A percentile compares a stretch with the other conserved stretches of the same genome.
Conservation (phyloP, 2,888 invertebrate genomes). For the Orthonevra nobilis region DNA sequence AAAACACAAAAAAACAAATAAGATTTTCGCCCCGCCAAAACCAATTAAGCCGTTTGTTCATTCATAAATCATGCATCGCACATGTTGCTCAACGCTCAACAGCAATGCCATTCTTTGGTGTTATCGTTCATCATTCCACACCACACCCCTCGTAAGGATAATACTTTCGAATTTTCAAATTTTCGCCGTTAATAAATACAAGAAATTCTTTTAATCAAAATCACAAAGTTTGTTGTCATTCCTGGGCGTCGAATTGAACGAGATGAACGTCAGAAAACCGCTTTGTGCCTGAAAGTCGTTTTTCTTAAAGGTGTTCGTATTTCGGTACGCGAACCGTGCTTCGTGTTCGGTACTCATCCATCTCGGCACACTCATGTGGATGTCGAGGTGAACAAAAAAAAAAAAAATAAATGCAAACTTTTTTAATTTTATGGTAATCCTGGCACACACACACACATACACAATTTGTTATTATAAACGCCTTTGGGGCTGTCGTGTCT, state of each 20-base stretch:
- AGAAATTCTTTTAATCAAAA: slow-evolving; percentile 67
- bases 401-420: slow-evolving; percentile 38
- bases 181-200: slow-evolving; percentile 56
- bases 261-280: too few relatives aligned
- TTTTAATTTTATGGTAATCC: slow-evolving; percentile 71
- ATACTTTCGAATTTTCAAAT: too few relatives aligned
- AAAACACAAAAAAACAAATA: too few relatives aligned
- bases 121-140: background rate
- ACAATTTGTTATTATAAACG: background rate
- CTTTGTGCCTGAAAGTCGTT: slow-evolving; percentile 23
- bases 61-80: slow-evolving; percentile 67
- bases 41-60: slow-evolving; percentile 64
- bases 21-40: slow-evolving; percentile 25
- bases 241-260: slow-evolving; percentile 9
- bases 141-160: background rate
- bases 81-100: slow-evolving; percentile 44
- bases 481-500: slow-evolving; percentile 1
- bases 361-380: slow-evolving; percentile 3
- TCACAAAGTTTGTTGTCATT: slow-evolving; percentile 62
- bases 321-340: background rate
- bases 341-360: too few relatives aligned
- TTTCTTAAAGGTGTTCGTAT: slow-evolving; percentile 33
- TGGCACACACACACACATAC: slow-evolving; percentile 34
- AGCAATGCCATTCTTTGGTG: background rate
- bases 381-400: background rate